These are phyloP conservation scores for Tragelaphus imberbis DNA, from an alignment of 2,113 vertebrate genomes.

Conservation along the genomic window DNA sequence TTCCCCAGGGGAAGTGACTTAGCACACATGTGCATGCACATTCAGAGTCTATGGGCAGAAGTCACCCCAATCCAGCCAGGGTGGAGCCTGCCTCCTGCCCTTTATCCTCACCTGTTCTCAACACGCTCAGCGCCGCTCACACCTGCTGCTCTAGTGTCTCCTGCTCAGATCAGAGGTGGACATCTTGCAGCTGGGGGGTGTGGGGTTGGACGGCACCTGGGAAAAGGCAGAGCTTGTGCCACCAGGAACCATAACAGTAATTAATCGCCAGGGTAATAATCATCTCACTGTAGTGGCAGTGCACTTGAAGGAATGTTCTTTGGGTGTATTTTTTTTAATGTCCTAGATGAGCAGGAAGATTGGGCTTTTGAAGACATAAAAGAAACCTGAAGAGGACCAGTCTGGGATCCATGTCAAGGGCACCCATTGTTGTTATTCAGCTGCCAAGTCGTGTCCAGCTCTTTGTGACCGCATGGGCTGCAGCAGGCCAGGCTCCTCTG, in stretches of 20 bases:
- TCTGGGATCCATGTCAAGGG: neutral
- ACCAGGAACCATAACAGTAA: neutral
- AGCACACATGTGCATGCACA: neutral
- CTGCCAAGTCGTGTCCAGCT: neutral
- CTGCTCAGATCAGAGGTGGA: neutral
- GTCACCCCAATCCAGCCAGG: neutral
- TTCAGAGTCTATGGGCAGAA: neutral
- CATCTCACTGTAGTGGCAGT: neutral
- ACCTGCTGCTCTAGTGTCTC: neutral
- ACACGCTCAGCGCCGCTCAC: neutral
- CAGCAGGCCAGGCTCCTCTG: neutral
- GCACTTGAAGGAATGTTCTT: slow-evolving; percentile 22
- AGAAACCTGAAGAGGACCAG: neutral
- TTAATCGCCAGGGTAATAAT: slow-evolving; percentile 9
- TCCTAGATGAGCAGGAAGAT: neutral
- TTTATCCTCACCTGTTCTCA: neutral
- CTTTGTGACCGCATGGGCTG: neutral
- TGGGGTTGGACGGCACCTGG: neutral
- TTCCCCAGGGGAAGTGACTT: neutral
- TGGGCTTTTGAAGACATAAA: slow-evolving; percentile 13
- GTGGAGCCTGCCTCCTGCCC: neutral
- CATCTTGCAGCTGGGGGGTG: neutral
- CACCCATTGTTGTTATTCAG: neutral
- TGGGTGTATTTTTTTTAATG: neutral
- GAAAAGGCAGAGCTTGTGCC: neutral